Base-by-base conservation (phyloP, 1,140 invertebrate genomes). In the Anagrus nilaparvatae region DNA sequence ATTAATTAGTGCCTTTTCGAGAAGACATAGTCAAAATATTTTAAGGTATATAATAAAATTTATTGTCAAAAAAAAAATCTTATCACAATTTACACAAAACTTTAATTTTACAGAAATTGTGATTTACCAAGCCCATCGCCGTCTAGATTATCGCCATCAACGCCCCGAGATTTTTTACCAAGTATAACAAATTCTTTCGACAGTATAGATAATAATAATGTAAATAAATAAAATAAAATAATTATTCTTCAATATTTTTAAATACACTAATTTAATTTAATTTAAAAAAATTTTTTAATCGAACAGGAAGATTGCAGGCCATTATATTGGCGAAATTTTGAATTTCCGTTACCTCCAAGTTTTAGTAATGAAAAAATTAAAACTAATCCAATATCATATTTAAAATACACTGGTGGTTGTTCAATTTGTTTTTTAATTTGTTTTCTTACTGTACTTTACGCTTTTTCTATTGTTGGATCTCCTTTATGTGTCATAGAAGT, bases 401-500 rank as follows among this genome's bases (percentile, higher is more conserved):
- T 37, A 1, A 27, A 20, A 7, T 43, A 43, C 10, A 31, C 25
- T 2, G 42, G 42, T n/a, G 34, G 34, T 1, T 37, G 27, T 19
- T n/a, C 25, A 3, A 28, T 37, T 7, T 5, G 25, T 10, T 5
- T 17, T 3, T 13, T 43, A 7, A 10, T 43, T 3, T 23, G 19
- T 17, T 13, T 43, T 9, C 34, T 43, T 4, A 21, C 24, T 4
- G 28, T 28, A 0, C 34, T 43, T 12, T 43, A 30, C 16, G 42
- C 42, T 0, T 37, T n/a, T 8, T 23, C 25, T 10, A 27, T 43
- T 3, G 33, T 34, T 3, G 2, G 17, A 1, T 33, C 34, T 1
- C 42, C 42, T 17, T 4, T 37, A 4, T 37, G 27, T 34, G 31
- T 43, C n/a, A 21, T 31, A 0, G 17, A 37, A 10, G 34, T 37